Evolutionary conservation across 2,113 vertebrate species (phyloP), one percentile per base, ranked within the genome.

Genomic region (Grallaria varia): DNA sequence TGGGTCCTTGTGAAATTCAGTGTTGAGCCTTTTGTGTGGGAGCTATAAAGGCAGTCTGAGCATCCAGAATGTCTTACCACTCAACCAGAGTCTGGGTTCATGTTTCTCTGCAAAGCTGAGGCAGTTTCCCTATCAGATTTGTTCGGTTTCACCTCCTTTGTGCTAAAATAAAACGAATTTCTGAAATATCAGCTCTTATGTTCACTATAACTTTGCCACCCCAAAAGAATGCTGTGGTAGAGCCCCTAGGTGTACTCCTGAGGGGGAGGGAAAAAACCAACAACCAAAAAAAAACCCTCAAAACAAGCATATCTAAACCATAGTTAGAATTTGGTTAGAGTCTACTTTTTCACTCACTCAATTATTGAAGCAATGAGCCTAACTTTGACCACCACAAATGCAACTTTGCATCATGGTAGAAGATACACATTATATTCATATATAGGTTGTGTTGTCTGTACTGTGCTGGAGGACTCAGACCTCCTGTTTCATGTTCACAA

Each of bases 1-100:
- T 7, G 72, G n/a, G 35, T 63, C 64, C 76, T 89, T 94, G 71
- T 91, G 93, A 95, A 97, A 94, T 86, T 87, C 55, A 69, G 55
- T 42, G 95, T 71, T 94, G 64, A 84, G 83, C 79, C 39, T 82
- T 85, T 78, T 78, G 35, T 63, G 8, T 81, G 35, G 92, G 9
- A 37, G 64, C 60, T 76, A 18, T 67, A 64, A 90, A 84, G 24
- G n/a, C 72, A 75, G 60, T n/a, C 56, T 47, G 63, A 93, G 42
- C 33, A 73, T 55, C 62, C 75, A 76, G 76, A 72, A 50, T 10
- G 33, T 31, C 39, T 63, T 80, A 44, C 3, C 44, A 63, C 31
- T 24, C 47, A 90, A 40, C 1, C 1, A 40, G 45, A 76, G 31
- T 42, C 45, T 62, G 59, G 37, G 45, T 59, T 90, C 10, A 12